Evolutionary conservation across 2,113 vertebrate species (phyloP).

Genomic region (Salvelinus sp.): DNA sequence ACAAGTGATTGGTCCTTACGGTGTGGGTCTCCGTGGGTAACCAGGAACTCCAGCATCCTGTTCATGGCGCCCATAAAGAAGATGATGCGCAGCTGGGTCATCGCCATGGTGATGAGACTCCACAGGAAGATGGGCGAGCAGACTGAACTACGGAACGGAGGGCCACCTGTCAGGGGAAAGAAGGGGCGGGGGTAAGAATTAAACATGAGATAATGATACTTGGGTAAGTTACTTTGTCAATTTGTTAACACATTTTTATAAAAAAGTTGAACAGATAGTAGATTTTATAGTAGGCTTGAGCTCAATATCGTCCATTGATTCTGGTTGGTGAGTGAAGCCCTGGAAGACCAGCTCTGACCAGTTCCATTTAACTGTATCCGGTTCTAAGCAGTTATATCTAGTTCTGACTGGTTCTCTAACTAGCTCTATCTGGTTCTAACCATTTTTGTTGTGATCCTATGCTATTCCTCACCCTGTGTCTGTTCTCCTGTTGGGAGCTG

Average conservation of each 20-base stretch:
- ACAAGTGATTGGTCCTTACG: conserved; percentile 43
- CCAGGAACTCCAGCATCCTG: conserved; percentile 83
- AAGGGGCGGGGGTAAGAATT: background rate
- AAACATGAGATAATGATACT: too few relatives aligned
- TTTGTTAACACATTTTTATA: too few relatives aligned
- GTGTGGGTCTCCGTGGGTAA: conserved; percentile 60
- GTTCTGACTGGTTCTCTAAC: background rate
- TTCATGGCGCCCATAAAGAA: conserved; percentile 91
- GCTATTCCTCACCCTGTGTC: background rate
- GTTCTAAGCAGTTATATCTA: background rate
- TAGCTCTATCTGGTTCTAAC: background rate
- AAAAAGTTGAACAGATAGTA: too few relatives aligned
- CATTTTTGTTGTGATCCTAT: too few relatives aligned
- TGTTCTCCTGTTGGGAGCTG: background rate
- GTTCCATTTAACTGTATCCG: too few relatives aligned
- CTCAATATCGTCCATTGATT: too few relatives aligned
- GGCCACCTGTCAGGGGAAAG: conserved; percentile 50
- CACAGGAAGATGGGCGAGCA: conserved; percentile 84
- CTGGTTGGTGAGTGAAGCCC: too few relatives aligned
- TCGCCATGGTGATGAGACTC: conserved; percentile 83
- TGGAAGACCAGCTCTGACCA: too few relatives aligned
- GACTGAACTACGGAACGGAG: conserved; percentile 74
- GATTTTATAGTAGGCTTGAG: too few relatives aligned
- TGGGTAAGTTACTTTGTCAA: too few relatives aligned
- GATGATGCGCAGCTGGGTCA: conserved; percentile 85